Conservation (phyloP, 2,797 vertebrate species). For the Brachyrhaphis roseni region DNA sequence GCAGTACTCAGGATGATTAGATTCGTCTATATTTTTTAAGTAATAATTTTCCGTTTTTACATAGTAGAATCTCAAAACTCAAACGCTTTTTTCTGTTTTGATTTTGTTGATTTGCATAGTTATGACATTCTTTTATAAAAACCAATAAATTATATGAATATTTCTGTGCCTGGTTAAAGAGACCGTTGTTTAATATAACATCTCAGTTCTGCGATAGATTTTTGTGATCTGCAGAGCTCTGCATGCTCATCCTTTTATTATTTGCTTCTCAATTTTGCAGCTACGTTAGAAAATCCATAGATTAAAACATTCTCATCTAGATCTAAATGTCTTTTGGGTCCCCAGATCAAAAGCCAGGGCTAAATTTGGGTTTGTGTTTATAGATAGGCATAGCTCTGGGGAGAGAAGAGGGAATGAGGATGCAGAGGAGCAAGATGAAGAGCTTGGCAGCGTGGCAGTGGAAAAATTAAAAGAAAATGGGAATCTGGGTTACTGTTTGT, state of each 20-base stretch:
- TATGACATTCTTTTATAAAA: neutral
- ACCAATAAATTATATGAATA: neutral
- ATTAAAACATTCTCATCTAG: conserved; percentile 41
- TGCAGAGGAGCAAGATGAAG: neutral
- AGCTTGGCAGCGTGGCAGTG: neutral
- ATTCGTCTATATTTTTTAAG: conserved; percentile 7
- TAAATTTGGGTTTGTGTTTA: conserved; percentile 57
- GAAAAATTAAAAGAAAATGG: conserved; percentile 10
- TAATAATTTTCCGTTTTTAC: conserved; percentile 3
- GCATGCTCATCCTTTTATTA: conserved; percentile 1
- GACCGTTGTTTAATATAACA: neutral
- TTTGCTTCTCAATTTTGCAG: conserved; percentile 10
- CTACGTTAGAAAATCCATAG: conserved; percentile 32
- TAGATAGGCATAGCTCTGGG: conserved; percentile 41
- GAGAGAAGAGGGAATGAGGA: conserved; percentile 2
- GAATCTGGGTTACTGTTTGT: conserved; percentile 31
- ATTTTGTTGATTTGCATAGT: neutral
- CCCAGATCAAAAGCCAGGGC: conserved; percentile 43
- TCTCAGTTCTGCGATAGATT: neutral
- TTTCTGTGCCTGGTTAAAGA: neutral
- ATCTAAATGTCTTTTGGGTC: conserved; percentile 36
- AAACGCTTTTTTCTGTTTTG: neutral
- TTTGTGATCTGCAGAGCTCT: conserved; percentile 34
- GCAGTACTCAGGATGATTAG: neutral
- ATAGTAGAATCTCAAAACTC: neutral